Percentiles rank a stretch among this genome's conserved stretches.
Evolutionary conservation across 2,888 invertebrate genomes (phyloP).

Genomic region (Chaetoderma sp.): DNA sequence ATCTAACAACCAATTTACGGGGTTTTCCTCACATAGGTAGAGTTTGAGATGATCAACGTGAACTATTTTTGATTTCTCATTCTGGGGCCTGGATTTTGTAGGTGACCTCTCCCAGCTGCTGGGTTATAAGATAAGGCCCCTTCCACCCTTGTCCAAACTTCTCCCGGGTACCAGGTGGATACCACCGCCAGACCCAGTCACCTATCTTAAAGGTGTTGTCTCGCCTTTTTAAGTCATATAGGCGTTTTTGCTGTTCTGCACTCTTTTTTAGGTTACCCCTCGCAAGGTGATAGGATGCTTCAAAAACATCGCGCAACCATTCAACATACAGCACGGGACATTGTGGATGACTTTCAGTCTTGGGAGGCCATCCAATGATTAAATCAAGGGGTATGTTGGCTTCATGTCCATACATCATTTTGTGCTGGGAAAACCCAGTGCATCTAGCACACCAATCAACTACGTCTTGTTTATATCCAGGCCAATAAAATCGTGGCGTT

Average conservation of each 20-base stretch:
- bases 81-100: conserved; percentile 6
- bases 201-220: conserved; percentile 11
- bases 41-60: conserved; percentile 27
- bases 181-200: conserved; percentile 26
- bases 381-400: no score
- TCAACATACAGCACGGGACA: conserved; percentile 16
- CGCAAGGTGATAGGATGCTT: conserved; percentile 1
- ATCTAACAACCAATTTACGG: no score
- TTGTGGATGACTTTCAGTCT: no score
- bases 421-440: no score
- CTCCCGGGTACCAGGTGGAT: conserved; percentile 15
- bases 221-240: conserved; percentile 12
- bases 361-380: no score
- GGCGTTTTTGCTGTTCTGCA: conserved; percentile 14
- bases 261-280: conserved; percentile 2
- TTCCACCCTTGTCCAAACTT: conserved; percentile 25
- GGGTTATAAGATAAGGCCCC: conserved; percentile 22
- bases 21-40: no score
- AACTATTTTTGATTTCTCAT: neutral
- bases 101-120: conserved; percentile 9
- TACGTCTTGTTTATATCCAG: no score
- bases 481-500: no score
- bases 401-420: no score
- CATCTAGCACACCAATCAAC: no score
- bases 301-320: conserved; percentile 5